Evolutionary conservation across 2,113 vertebrate genomes (phyloP), one percentile per base, ranked within the genome.

Genomic region (Petaurus breviceps): DNA sequence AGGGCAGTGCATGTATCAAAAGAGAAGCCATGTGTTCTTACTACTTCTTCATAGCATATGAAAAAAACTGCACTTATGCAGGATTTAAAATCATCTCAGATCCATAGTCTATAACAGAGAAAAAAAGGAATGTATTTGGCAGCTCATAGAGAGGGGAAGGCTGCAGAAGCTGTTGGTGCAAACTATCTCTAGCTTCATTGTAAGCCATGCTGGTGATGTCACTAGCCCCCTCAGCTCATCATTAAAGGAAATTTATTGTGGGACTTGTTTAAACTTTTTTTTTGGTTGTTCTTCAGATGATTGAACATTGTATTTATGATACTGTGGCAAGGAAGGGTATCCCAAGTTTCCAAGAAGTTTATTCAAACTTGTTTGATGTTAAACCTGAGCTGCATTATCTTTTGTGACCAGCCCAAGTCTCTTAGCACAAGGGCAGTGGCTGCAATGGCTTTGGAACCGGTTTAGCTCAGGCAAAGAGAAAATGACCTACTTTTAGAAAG

Each of bases 41-140:
- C 95, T 96, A 84, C 28, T 97, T 98, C 89, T 97, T 53, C 92
- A 12, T 92, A 90, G 95, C 61, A 50, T 97, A 97, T 8, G 93
- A 94, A 53, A 97, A 96, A 95, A 16, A 91, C n/a, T 24, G 37
- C 94, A 94, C 84, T 91, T 94, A 52, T 96, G 95, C 77, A 97
- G 93, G 94, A 97, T 92, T 95, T 37, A 9, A 37, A 57, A 43
- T 93, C 5, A 52, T 90, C 31, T 4, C 93, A 22, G 46, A 89
- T 94, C 23, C 77, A 55, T 54, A 43, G 54, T 95, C 89, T 95
- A 31, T 57, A 94, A 90, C 22, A 46, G 90, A 91, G 94, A 90
- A 68, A 93, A 51, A 96, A 90, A 19, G 51, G 43, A 25, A 12
- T 92, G 61, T 92, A 46, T 92, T 92, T 52, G 68, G 68, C 91